These are phyloP conservation scores for Chaetura pelagica DNA, from an alignment of 2,113 vertebrate species.

Conservation along the genomic window DNA sequence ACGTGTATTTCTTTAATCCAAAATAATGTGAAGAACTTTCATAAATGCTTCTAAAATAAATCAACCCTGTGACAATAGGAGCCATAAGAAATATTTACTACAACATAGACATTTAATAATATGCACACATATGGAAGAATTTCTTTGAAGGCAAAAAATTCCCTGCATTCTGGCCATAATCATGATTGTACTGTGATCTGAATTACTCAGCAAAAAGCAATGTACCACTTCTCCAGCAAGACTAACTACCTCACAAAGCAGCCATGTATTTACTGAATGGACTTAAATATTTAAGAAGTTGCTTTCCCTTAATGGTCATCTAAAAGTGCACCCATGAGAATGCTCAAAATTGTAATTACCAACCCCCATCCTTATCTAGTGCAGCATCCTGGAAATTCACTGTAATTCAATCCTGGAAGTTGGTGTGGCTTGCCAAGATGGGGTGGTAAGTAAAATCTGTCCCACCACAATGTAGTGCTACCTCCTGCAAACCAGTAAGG, in stretches of 20 bases:
- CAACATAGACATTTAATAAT: not conserved
- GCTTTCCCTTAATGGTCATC: not conserved
- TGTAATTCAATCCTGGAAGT: not conserved
- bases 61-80: not conserved
- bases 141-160: not conserved
- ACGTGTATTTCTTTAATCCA: not conserved
- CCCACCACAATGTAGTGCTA: not conserved
- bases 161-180: not conserved
- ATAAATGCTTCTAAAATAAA: not conserved
- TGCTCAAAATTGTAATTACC: not conserved
- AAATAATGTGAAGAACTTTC: not conserved
- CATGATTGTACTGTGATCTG: not conserved
- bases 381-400: not conserved
- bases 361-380: not conserved
- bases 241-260: not conserved
- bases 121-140: fast-evolving
- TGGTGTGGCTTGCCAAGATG: not conserved
- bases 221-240: not conserved
- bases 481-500: not conserved
- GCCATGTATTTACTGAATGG: not conserved
- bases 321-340: not conserved
- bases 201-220: not conserved
- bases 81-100: not conserved
- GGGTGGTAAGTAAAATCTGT: not conserved
- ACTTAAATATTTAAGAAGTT: not conserved